phyloP scores from a whole-genome alignment of 2,797 vertebrate genomes.

The Caiman crocodilus region DNA sequence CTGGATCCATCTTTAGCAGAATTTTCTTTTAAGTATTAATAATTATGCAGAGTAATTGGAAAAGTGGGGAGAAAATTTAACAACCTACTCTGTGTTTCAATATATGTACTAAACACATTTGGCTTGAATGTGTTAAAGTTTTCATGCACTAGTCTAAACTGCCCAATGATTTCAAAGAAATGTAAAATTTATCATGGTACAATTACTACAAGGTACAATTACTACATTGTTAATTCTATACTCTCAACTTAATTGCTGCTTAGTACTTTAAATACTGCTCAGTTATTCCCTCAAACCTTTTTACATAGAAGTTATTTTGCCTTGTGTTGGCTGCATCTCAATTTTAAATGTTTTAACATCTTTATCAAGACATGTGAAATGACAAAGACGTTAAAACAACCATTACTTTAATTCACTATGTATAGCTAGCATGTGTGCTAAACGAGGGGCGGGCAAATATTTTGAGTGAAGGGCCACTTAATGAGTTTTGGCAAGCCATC shows the following conservation, averaged over 20 bases:
- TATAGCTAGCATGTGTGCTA: background rate
- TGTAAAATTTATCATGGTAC: background rate
- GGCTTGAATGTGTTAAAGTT: background rate
- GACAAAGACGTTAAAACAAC: too few species aligned
- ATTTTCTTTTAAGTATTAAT: background rate
- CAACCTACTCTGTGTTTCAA: background rate
- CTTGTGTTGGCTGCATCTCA: background rate
- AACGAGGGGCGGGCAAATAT: too few species aligned
- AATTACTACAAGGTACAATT: background rate
- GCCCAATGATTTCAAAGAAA: background rate
- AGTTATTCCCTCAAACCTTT: background rate
- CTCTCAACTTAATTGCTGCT: background rate
- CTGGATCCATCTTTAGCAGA: background rate
- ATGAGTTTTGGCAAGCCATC: too few species aligned
- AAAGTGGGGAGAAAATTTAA: background rate
- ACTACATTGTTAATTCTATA: background rate
- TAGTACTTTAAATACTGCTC: background rate
- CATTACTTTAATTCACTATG: background rate
- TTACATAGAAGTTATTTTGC: background rate
- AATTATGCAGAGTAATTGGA: background rate
- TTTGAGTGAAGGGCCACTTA: too few species aligned
- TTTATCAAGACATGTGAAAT: too few species aligned
- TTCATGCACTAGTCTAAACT: background rate
- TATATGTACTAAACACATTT: background rate
- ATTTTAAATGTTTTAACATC: too few species aligned